phyloP scores from a whole-genome alignment of 2,113 vertebrate genomes.

The Sula dactylatra region DNA sequence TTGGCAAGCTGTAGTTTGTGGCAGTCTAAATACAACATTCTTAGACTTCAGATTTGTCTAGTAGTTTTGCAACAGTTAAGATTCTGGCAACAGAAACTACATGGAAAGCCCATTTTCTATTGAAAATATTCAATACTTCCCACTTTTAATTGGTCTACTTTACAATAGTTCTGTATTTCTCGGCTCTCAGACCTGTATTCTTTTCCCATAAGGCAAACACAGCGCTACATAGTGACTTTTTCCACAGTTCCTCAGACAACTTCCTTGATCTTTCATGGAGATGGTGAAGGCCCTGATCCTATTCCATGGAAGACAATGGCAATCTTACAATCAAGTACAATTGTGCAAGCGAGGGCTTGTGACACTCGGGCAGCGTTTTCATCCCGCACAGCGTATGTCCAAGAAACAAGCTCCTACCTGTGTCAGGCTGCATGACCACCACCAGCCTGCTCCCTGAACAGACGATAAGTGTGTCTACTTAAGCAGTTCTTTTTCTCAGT shows the following conservation, averaged over 20 bases:
- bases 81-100: not conserved
- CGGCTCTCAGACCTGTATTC: not conserved
- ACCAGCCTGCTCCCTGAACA: not conserved
- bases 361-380: not conserved
- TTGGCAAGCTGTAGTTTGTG: not conserved
- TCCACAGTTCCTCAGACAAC: not conserved
- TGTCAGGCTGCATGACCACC: not conserved
- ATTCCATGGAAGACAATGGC: not conserved
- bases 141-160: not conserved
- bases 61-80: not conserved
- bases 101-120: not conserved
- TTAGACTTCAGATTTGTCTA: not conserved
- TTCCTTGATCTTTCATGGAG: not conserved
- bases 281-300: not conserved
- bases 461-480: too few relatives aligned
- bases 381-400: not conserved
- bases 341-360: not conserved
- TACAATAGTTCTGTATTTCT: not conserved
- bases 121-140: not conserved
- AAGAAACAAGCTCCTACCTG: not conserved
- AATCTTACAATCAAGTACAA: not conserved
- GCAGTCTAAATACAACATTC: not conserved
- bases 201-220: not conserved
- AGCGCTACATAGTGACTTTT: not conserved
- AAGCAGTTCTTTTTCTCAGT: not conserved